Evolutionary conservation across 2,888 invertebrate genomes (phyloP), one percentile per base, ranked within the genome.

Genomic region (Ormyrus labotus): DNA sequence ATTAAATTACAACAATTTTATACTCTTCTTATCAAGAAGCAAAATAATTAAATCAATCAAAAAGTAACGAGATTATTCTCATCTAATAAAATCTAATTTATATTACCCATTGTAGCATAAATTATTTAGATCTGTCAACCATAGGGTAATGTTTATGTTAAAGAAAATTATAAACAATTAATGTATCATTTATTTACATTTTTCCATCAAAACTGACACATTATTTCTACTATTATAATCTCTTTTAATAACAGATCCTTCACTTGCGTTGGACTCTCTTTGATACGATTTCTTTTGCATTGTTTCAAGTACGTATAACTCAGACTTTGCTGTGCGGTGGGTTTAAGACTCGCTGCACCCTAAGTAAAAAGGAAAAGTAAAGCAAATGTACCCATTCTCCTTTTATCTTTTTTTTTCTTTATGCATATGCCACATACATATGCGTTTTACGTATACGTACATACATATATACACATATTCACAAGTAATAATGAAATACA

Each of bases 391-490:
- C 71, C 7, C 53, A 58, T 69, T 78, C 50, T 70, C 51, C 2
- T 64, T 67, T 68, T 65, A 58, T 69, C 74, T 45, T 70, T 57
- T 5, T 64, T 67, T 68, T 65, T 70, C 60, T 55, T 67, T 73
- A n/a, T 73, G 67, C 67, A 67, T 67, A 73, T 55, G 47, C 11
- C n/a, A 69, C 50, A 61, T 65, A 50, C 75, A 78, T 69, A 72
- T 74, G 79, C 71, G 45, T 76, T 82, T 82, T 80, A 75, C 78
- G 51, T 76, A 80, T 60, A 80, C 77, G 61, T 73, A 81, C 78
- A 81, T 68, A 80, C 78, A 76, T 81, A 83, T 78, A 78, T 81
- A 83, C 71, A 83, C 76, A 83, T 81, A 82, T 82, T 82, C 73
- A 80, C 82, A 82, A 73, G 48, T 78, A 80, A 70, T 78, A 78